Conservation (phyloP, 2,888 invertebrate genomes). For the Endomychus coccineus region DNA sequence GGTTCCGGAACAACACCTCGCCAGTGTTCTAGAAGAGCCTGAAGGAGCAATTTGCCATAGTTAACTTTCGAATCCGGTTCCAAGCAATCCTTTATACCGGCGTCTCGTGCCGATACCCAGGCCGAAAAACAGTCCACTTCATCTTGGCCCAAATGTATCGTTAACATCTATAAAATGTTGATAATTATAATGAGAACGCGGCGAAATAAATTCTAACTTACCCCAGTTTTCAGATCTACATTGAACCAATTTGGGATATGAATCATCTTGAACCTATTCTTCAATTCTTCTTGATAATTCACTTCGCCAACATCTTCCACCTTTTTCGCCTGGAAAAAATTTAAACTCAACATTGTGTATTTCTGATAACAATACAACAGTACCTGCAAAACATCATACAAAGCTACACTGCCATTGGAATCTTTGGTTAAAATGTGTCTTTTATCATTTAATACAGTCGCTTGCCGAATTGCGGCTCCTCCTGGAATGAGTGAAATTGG, state of each 20-base stretch:
- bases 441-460: conserved; percentile 90
- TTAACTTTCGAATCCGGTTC: conserved; percentile 87
- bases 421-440: conserved; percentile 94
- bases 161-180: conserved; percentile 67
- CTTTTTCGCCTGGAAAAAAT: conserved; percentile 56
- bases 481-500: conserved; percentile 62
- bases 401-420: conserved; percentile 79
- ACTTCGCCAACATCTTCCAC: conserved; percentile 85
- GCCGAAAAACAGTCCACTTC: conserved; percentile 97
- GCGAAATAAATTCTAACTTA: conserved; percentile 50
- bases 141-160: conserved; percentile 93
- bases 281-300: conserved; percentile 88
- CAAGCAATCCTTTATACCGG: conserved; percentile 57
- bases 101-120: conserved; percentile 96
- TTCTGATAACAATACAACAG: too few relatives aligned
- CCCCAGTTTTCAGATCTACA: conserved; percentile 96
- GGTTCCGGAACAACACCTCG: conserved; percentile 61
- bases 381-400: conserved; percentile 91
- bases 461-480: conserved; percentile 90
- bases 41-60: conserved; percentile 86
- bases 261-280: conserved; percentile 84
- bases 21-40: conserved; percentile 95
- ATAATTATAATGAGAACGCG: background rate
- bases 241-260: conserved; percentile 99
- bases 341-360: too few relatives aligned